phyloP scores from a whole-genome alignment of 2,113 vertebrate species.

The Lichenostomus cassidix region DNA sequence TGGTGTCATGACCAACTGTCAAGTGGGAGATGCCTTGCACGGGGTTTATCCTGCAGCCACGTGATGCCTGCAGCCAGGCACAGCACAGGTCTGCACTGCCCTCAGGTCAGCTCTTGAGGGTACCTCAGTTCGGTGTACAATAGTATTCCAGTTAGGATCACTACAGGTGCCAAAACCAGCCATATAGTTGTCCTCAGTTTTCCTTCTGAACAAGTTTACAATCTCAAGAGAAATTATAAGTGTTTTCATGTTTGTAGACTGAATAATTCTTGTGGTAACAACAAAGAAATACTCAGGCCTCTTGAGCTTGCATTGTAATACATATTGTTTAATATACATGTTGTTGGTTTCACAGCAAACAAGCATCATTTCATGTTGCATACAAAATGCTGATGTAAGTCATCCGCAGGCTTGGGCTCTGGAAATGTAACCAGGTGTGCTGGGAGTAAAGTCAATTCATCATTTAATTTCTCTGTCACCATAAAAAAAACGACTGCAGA shows the following conservation, averaged over 20 bases:
- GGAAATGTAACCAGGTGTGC: background rate
- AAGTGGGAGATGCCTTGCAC: background rate
- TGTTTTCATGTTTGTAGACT: background rate
- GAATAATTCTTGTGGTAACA: background rate
- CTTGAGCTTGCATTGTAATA: background rate
- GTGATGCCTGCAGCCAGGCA: fast-evolving
- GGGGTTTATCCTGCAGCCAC: background rate
- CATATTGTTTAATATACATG: background rate
- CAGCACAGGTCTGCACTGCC: too few species aligned
- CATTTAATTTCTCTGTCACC: background rate
- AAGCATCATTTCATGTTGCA: background rate
- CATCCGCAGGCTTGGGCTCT: background rate
- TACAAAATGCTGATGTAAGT: background rate
- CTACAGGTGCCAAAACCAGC: background rate
- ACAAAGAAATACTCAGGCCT: background rate
- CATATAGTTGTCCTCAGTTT: background rate
- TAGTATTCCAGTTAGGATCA: background rate
- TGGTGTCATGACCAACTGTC: background rate
- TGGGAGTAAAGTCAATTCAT: background rate
- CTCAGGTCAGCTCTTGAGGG: background rate
- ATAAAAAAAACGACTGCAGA: background rate
- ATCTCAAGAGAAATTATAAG: background rate
- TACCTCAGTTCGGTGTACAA: background rate
- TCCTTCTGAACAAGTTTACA: background rate
- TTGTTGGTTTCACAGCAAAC: background rate